Evolutionary conservation across 1,140 invertebrate species (phyloP).

Genomic region (Ylistrum balloti): DNA sequence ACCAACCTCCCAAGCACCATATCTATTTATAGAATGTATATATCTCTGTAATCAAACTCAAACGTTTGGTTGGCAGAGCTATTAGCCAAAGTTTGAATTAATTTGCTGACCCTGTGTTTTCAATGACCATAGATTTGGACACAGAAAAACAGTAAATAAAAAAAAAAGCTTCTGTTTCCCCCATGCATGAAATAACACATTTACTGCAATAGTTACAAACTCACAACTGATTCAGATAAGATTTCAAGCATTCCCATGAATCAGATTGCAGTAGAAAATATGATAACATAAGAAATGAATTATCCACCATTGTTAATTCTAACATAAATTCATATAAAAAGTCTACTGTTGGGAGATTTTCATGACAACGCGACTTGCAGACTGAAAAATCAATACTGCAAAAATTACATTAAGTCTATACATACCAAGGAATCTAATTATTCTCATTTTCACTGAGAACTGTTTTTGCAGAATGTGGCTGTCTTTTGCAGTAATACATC

Average conservation of each 20-base stretch:
- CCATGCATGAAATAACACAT: neutral
- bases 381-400: neutral
- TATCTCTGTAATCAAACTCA: neutral
- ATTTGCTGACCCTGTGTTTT: neutral
- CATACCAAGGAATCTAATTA: neutral
- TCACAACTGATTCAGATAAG: neutral
- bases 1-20: neutral
- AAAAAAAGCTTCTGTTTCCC: neutral
- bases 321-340: slow-evolving; percentile 22
- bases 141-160: neutral
- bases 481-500: neutral
- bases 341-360: slow-evolving; percentile 12
- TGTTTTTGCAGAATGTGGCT: neutral
- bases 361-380: slow-evolving; percentile 1
- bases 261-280: slow-evolving; percentile 32
- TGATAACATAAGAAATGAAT: slow-evolving; percentile 35
- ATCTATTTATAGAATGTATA: slow-evolving; percentile 5
- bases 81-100: neutral
- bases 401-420: slow-evolving; percentile 19
- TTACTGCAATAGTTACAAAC: neutral
- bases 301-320: neutral
- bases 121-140: neutral
- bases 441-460: neutral
- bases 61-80: neutral
- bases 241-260: slow-evolving; percentile 15